These are phyloP conservation scores for Drosophila borealis DNA, from an alignment of 2,888 invertebrate species.

Conservation along the genomic window DNA sequence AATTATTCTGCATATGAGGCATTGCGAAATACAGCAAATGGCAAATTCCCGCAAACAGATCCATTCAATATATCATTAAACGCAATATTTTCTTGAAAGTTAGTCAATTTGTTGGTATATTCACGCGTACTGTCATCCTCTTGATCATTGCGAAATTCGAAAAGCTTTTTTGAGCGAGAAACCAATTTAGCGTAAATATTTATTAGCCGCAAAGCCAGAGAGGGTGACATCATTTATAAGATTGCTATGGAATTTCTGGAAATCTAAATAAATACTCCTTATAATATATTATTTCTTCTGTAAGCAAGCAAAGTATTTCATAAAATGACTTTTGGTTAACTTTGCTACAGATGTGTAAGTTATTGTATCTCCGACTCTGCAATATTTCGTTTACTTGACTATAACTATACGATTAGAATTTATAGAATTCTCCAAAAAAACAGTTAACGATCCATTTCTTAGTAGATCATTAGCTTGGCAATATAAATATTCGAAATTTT, in stretches of 20 bases:
- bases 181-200: neutral
- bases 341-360: too few species aligned
- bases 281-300: neutral
- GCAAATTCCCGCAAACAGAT: neutral
- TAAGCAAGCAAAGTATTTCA: neutral
- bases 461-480: too few species aligned
- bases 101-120: neutral
- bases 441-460: too few species aligned
- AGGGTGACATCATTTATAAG: conserved; percentile 6
- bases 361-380: too few species aligned
- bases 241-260: neutral
- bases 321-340: neutral
- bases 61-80: neutral
- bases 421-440: too few species aligned
- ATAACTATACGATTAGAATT: too few species aligned
- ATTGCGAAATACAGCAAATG: too few species aligned
- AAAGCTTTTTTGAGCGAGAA: neutral
- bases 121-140: neutral
- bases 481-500: too few species aligned
- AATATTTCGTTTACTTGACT: too few species aligned
- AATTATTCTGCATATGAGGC: neutral
- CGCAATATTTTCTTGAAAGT: neutral
- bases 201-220: neutral
- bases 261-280: neutral
- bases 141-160: neutral